These are phyloP conservation scores for Sebastes cheni DNA, from an alignment of 2,797 vertebrate genomes.

Conservation along the genomic window DNA sequence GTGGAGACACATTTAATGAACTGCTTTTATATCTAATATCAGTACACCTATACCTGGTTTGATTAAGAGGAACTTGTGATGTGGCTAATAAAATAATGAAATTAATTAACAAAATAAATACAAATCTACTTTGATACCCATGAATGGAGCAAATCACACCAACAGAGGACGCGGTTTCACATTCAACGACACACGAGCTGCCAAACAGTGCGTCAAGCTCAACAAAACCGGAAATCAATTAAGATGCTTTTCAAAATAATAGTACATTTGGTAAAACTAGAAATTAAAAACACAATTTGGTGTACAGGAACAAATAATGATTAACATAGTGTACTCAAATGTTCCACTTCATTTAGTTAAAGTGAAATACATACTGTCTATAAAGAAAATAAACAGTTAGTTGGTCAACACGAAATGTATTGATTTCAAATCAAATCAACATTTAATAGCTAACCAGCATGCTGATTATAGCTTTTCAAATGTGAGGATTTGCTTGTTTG, in stretches of 20 bases:
- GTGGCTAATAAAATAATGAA: neutral
- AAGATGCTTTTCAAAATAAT: constrained; percentile 38
- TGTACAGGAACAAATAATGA: neutral
- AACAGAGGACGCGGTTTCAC: constrained; percentile 62
- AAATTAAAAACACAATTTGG: neutral
- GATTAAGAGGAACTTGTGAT: neutral
- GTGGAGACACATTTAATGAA: neutral
- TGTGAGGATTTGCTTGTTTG: neutral
- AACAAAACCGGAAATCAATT: constrained; percentile 1
- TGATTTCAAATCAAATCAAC: neutral
- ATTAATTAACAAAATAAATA: neutral
- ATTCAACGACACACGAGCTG: neutral
- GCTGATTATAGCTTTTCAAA: neutral
- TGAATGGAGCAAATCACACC: constrained; percentile 46
- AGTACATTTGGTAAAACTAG: neutral
- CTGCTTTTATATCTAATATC: neutral
- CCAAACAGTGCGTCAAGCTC: constrained; percentile 20
- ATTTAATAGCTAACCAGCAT: neutral
- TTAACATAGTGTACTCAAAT: neutral
- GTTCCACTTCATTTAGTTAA: neutral
- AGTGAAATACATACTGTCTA: neutral
- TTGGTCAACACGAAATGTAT: neutral
- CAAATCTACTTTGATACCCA: neutral
- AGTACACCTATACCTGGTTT: neutral
- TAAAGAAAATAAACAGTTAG: neutral